Conservation (phyloP, 2,113 vertebrate species). For the Malurus cyaneus region DNA sequence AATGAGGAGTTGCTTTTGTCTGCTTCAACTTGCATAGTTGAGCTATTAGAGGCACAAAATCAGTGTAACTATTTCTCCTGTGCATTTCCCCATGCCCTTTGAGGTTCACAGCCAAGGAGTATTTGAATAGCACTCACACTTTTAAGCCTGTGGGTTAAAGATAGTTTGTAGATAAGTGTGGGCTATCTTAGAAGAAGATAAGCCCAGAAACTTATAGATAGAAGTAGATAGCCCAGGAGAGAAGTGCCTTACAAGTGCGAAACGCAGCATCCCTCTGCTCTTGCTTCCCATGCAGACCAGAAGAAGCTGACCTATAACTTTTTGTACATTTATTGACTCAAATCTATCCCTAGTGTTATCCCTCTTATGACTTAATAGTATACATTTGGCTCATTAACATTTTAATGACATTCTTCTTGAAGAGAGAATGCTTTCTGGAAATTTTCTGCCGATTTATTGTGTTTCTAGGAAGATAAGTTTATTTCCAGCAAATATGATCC, state of each 20-base stretch:
- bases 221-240: background rate
- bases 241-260: background rate
- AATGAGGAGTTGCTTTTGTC: background rate
- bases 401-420: constrained; percentile 31
- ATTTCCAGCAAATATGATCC: constrained; percentile 39
- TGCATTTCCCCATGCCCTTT: background rate
- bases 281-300: background rate
- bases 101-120: background rate
- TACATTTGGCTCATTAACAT: constrained; percentile 25
- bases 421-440: constrained; percentile 16
- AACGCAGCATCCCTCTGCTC: background rate
- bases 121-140: background rate
- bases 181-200: background rate
- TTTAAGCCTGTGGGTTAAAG: background rate
- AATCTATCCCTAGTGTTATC: constrained; percentile 26
- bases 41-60: background rate
- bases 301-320: background rate
- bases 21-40: background rate
- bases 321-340: background rate
- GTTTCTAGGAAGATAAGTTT: constrained; percentile 57
- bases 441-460: constrained; percentile 10
- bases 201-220: no score
- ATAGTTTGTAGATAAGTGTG: background rate
- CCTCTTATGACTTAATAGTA: background rate
- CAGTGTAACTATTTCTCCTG: background rate